Percentiles rank a stretch among this genome's conserved stretches.
phyloP scores from a whole-genome alignment of 1,140 invertebrate genomes.

The Helicoverpa zea region DNA sequence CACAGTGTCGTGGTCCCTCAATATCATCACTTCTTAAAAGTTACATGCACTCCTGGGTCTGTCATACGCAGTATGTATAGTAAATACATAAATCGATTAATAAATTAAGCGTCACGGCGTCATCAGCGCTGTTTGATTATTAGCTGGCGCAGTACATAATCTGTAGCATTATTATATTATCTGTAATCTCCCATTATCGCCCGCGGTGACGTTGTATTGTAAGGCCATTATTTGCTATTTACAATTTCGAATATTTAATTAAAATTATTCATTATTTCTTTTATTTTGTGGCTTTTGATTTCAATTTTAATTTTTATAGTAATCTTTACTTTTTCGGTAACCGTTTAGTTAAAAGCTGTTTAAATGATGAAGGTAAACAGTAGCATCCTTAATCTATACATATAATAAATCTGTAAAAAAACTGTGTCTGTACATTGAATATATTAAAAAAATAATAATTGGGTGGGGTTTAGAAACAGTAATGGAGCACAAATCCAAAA shows the following conservation, averaged over 20 bases:
- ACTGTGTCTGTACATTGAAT: too few relatives aligned
- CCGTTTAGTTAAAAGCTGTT: too few relatives aligned
- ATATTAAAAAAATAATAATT: too few relatives aligned
- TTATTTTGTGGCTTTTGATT: background rate
- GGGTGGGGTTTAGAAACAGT: too few relatives aligned
- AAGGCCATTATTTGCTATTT: background rate
- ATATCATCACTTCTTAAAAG: slow-evolving; percentile 2
- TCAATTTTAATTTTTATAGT: background rate
- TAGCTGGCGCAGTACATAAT: slow-evolving; percentile 27
- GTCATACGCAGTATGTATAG: background rate
- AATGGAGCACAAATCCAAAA: too few relatives aligned
- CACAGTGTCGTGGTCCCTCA: too few relatives aligned
- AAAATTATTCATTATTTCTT: background rate
- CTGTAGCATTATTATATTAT: slow-evolving; percentile 35
- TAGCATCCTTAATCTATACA: too few relatives aligned
- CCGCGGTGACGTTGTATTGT: slow-evolving; percentile 25
- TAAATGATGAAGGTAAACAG: too few relatives aligned
- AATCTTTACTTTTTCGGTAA: too few relatives aligned
- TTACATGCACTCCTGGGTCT: background rate
- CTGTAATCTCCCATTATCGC: slow-evolving; percentile 34
- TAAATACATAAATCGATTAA: background rate
- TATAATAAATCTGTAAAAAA: too few relatives aligned
- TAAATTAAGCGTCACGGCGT: slow-evolving; percentile 10
- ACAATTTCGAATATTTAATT: background rate
- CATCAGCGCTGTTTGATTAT: slow-evolving; percentile 51